Conservation (phyloP, 2,113 vertebrate genomes). For the Hemiscyllium ocellatum region DNA sequence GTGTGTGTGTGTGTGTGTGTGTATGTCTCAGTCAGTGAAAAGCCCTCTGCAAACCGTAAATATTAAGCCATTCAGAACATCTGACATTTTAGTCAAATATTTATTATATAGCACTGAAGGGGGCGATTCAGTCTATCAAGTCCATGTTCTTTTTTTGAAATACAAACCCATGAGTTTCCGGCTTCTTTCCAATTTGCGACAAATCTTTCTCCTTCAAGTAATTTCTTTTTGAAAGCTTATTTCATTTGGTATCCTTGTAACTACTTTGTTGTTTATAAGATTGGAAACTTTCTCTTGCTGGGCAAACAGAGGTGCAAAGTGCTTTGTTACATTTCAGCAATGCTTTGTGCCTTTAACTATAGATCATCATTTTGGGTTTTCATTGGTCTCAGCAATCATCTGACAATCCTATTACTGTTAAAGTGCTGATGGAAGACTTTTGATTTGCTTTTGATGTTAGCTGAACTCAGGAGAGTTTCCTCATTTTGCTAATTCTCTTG, state of each 20-base stretch:
- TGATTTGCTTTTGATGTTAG: not conserved
- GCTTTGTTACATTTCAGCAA: not conserved
- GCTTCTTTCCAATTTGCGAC: no score
- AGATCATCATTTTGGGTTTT: not conserved
- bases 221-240: not conserved
- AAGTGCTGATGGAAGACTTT: not conserved
- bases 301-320: not conserved
- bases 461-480: not conserved
- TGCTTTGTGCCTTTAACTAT: not conserved
- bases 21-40: not conserved
- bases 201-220: no score
- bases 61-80: not conserved
- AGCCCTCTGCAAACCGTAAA: not conserved
- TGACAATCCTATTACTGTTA: not conserved
- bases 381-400: not conserved
- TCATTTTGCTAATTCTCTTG: not conserved
- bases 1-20: not conserved
- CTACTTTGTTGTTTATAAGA: not conserved
- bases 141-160: not conserved
- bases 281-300: not conserved
- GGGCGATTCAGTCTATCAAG: not conserved
- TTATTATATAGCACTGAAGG: not conserved
- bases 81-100: not conserved
- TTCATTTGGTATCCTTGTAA: not conserved
- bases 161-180: not conserved